Conservation (phyloP, 1,140 invertebrate species). For the Zaprionus gabonicus region DNA sequence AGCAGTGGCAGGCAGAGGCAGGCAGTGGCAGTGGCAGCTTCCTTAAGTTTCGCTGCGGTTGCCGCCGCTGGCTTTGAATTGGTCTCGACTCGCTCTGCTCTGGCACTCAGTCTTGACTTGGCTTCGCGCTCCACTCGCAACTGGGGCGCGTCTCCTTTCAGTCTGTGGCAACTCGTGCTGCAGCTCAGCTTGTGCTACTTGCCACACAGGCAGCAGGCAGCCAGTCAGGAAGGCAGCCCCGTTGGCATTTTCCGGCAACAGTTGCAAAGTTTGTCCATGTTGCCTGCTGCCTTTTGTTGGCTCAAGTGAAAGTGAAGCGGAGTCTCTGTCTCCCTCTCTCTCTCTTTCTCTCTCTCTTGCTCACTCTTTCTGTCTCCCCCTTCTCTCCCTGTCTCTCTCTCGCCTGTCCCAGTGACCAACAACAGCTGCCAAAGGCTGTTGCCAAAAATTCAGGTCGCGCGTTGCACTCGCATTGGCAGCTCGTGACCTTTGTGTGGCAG, state of each 20-base stretch:
- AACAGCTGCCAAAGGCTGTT: conserved; percentile 23
- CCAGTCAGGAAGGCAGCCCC: too few species aligned
- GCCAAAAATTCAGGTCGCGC: conserved; percentile 65
- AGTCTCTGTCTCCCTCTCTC: background rate
- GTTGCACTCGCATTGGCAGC: conserved; percentile 39
- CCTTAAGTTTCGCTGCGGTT: background rate
- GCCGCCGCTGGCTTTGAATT: background rate
- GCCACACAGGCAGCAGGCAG: background rate
- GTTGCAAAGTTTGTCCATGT: conserved; percentile 68
- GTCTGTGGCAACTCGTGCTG: conserved; percentile 2
- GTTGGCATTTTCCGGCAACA: conserved; percentile 38
- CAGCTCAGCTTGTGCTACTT: background rate
- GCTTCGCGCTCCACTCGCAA: background rate
- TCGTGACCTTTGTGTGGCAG: conserved; percentile 49
- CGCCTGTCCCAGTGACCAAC: conserved; percentile 38
- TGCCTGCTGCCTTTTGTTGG: conserved; percentile 35
- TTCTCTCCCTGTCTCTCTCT: background rate
- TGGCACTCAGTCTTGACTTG: background rate
- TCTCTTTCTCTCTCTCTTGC: background rate
- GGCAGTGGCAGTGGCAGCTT: background rate
- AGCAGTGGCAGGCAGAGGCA: background rate
- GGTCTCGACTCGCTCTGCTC: background rate
- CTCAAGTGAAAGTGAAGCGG: conserved; percentile 62
- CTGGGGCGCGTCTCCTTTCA: background rate
- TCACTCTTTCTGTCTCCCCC: background rate